Evolutionary conservation across 1,140 invertebrate species (phyloP).

Genomic region (Micrasema longulum): DNA sequence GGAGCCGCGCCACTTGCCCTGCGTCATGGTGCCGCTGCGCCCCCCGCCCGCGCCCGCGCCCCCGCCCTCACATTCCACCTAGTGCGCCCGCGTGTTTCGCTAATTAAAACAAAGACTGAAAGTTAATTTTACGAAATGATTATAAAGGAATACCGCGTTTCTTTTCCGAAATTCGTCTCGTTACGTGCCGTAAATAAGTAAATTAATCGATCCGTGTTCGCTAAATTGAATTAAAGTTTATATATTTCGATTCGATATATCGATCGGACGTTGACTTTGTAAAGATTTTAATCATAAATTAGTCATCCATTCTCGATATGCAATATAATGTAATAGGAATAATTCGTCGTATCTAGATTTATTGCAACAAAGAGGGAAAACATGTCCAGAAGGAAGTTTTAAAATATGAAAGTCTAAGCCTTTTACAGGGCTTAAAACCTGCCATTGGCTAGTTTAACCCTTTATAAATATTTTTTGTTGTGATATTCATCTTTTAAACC

Average conservation of each 20-base stretch:
- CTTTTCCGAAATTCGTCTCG: constrained; percentile 41
- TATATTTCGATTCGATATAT: constrained; percentile 48
- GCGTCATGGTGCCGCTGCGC: constrained; percentile 63
- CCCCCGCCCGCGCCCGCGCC: constrained; percentile 55
- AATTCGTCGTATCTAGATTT: neutral
- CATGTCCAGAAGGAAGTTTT: too few relatives aligned
- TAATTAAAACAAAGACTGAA: constrained; percentile 56
- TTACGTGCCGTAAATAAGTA: constrained; percentile 53
- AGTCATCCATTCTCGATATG: constrained; percentile 53
- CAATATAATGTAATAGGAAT: constrained; percentile 48
- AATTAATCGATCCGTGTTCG: constrained; percentile 50
- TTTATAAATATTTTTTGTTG: too few relatives aligned
- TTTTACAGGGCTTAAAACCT: too few relatives aligned
- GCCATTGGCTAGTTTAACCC: too few relatives aligned
- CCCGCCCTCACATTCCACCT: neutral
- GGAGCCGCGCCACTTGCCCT: constrained; percentile 51
- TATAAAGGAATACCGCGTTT: constrained; percentile 49
- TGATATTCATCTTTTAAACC: too few relatives aligned
- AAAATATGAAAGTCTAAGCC: constrained; percentile 25
- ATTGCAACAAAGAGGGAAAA: too few relatives aligned
- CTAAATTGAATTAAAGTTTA: constrained; percentile 52
- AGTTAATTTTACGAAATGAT: constrained; percentile 54
- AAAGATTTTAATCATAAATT: constrained; percentile 52
- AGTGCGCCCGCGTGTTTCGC: constrained; percentile 46
- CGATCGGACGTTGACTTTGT: constrained; percentile 52